Percentiles rank a stretch among this genome's conserved stretches.
Conservation (phyloP, 1,140 invertebrate species). For the Drosophila hydei region DNA sequence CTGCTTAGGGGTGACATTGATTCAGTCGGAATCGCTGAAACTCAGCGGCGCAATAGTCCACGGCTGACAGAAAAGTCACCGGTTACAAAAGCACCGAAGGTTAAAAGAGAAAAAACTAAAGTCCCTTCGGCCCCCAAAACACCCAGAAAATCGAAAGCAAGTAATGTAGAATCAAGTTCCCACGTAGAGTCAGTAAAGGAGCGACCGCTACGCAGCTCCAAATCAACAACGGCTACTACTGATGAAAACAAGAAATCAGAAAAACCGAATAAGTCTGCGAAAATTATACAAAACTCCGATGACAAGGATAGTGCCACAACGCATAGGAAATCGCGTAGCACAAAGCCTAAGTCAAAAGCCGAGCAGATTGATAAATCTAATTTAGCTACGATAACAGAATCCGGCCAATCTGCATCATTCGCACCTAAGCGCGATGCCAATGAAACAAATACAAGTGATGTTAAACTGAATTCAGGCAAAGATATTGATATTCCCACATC, state of each 20-base stretch:
- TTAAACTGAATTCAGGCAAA: not conserved
- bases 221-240: not conserved
- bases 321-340: not conserved
- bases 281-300: not conserved
- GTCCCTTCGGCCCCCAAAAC: not conserved
- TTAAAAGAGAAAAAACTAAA: not conserved
- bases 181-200: not conserved
- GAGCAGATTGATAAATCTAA: not conserved
- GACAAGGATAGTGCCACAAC: not conserved
- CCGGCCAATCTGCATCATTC: not conserved
- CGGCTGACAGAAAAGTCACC: slow-evolving; percentile 37
- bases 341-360: not conserved
- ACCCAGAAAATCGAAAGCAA: not conserved
- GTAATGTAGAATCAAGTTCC: not conserved
- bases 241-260: not conserved
- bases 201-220: not conserved
- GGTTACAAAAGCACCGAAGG: not conserved
- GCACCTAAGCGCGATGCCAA: not conserved
- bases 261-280: no score
- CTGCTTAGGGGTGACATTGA: not conserved
- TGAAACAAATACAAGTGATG: not conserved
- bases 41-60: slow-evolving; percentile 33
- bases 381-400: not conserved
- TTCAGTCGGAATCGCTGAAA: not conserved
- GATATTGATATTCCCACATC: not conserved